A percentile compares a stretch with the other conserved stretches of the same genome.
phyloP scores from a whole-genome alignment of 2,888 invertebrate genomes.

The Philhelius pedissequus region DNA sequence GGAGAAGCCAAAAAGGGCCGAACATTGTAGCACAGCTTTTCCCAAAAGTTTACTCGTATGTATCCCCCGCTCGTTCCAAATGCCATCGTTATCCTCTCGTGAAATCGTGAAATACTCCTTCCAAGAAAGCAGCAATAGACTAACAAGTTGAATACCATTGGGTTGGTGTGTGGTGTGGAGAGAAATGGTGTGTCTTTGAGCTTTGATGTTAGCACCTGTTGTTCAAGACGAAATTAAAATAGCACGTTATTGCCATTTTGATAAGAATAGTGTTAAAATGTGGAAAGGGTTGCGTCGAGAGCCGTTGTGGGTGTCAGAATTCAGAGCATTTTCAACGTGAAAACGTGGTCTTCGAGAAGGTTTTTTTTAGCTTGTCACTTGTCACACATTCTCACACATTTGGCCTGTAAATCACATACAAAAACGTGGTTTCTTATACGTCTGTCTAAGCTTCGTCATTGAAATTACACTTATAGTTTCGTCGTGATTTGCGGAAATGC shows the following conservation, averaged over 20 bases:
- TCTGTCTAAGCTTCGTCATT: not conserved
- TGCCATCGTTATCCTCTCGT: not conserved
- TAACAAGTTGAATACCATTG: no score
- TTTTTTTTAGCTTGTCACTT: not conserved
- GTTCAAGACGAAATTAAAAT: constrained; percentile 37
- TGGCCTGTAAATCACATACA: not conserved
- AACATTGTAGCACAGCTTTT: not conserved
- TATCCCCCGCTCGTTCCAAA: not conserved
- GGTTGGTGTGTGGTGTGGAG: no score
- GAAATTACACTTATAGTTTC: not conserved
- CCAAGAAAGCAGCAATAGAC: not conserved
- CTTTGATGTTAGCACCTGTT: constrained; percentile 55
- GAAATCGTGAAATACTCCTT: not conserved
- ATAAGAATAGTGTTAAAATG: constrained; percentile 13
- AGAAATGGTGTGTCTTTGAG: not conserved
- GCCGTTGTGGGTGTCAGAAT: not conserved
- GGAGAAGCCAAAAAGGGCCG: constrained; percentile 13
- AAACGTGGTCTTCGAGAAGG: constrained; percentile 23
- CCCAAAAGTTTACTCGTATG: not conserved
- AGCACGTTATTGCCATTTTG: constrained; percentile 33
- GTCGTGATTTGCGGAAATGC: not conserved
- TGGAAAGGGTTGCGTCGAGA: not conserved
- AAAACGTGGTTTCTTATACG: not conserved
- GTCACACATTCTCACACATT: no score
- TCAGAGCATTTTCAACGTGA: constrained; percentile 34